Evolutionary conservation across 92 coral and sea anemone genomes (phyloP), one percentile per base, ranked within the genome.

Genomic region (Bergia sp.): DNA sequence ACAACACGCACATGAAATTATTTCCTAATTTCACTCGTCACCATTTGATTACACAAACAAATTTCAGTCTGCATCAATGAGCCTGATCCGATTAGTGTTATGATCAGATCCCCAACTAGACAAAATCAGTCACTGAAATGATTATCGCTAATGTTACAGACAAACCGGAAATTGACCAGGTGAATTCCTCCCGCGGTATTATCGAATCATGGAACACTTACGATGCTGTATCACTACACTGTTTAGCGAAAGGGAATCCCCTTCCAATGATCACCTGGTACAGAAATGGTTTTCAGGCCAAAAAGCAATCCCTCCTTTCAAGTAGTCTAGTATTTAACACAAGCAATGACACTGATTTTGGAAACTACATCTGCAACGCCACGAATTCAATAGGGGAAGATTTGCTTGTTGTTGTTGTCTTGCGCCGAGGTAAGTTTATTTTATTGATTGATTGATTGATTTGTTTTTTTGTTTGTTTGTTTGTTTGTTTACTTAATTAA

Each of bases 131-230:
- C 18, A 29, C 29, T 16, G 1, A 55, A 55, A 55, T 18, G 64
- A 55, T 55, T 61, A 23, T 61, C 23, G 69, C 23, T 18, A 16
- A 61, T 20, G 37, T 80, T 69, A 10, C 36, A 84, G 87, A 84
- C 79, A 69, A 84, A 47, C 87, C 87, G 9, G 87, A 84, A 69
- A 71, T 84, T 47, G 37, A 84, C 75, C n/a, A 2, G 5, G 36
- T 37, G 42, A 84, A 69, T 9, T 84, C 87, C 5, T 42, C 87
- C n/a, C 79, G 66, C 23, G 87, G 87, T 38, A 45, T 64, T 3
- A 21, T 84, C 37, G 87, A 71, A 36, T 84, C 87, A 71, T 84
- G 79, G 87, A 84, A 84, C 77, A 71, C 37, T 7, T 74, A 84
- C 38, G 79, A 83, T 7, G 45, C 21, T 1, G 87, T 84, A 36